Evolutionary conservation across 53 echinoderm and acorn worm species (phyloP).

Genomic region (Zoroaster sp.): DNA sequence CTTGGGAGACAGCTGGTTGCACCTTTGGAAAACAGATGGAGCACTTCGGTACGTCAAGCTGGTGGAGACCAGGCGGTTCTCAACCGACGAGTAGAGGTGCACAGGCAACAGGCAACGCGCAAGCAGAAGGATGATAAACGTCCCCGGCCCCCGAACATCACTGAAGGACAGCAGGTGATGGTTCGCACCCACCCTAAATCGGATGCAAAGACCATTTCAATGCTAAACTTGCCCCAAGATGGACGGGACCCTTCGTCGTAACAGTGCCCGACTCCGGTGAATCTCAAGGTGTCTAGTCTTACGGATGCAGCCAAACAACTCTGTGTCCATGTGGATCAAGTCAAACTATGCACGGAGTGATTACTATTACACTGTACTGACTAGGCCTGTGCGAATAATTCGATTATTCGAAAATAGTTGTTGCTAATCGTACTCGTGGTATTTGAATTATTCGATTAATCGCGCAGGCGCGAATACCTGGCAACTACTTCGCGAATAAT

Average conservation of each 20-base stretch:
- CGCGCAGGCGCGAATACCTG: no score
- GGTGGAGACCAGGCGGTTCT: not conserved
- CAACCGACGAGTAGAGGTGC: not conserved
- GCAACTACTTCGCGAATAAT: no score
- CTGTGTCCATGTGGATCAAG: no score
- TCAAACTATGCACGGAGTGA: no score
- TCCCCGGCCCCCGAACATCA: not conserved
- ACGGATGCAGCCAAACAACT: not conserved
- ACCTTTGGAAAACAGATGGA: not conserved
- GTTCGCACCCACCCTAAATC: slow-evolving; percentile 12
- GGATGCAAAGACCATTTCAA: not conserved
- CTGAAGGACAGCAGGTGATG: slow-evolving; percentile 23
- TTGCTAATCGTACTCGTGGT: no score
- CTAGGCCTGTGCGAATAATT: no score
- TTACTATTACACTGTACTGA: no score
- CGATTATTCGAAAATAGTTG: no score
- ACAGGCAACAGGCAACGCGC: not conserved
- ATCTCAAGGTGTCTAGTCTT: not conserved
- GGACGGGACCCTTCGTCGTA: slow-evolving; percentile 33
- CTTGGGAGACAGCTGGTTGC: not conserved
- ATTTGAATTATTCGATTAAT: no score
- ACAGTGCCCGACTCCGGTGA: not conserved
- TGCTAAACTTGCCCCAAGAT: slow-evolving; percentile 44
- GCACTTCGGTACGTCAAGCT: not conserved
- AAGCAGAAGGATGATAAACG: slow-evolving; percentile 19